Conservation (phyloP, 2,888 invertebrate species). For the Tetanocera ferruginea region DNA sequence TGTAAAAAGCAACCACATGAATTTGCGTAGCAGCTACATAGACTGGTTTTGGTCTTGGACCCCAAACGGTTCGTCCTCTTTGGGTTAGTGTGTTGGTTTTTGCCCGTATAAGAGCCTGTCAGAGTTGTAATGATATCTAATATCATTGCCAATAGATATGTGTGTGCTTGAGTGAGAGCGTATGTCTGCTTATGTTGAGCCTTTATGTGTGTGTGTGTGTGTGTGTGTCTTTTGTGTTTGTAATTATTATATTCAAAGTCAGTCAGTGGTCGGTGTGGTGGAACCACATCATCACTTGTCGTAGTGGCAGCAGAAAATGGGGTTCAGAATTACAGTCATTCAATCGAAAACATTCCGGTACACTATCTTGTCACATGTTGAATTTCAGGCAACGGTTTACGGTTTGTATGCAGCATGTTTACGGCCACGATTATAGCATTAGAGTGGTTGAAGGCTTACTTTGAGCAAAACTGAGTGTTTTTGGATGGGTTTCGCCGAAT, state of each 20-base stretch:
- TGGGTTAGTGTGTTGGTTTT: too few relatives aligned
- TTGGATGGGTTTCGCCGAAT: too few relatives aligned
- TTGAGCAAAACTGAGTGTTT: too few relatives aligned
- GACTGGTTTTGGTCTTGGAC: background rate
- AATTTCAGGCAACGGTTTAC: constrained; percentile 1
- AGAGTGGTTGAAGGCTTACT: background rate
- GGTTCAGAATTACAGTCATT: background rate
- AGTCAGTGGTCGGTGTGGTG: constrained; percentile 20
- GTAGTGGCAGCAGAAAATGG: background rate
- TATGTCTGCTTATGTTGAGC: background rate
- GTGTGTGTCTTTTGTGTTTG: constrained; percentile 51
- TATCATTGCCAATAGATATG: background rate
- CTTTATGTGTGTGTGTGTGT: background rate
- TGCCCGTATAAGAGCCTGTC: too few relatives aligned
- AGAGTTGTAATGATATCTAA: too few relatives aligned
- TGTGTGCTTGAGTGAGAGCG: background rate
- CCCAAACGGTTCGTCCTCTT: background rate
- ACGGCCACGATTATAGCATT: background rate
- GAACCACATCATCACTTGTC: constrained; percentile 7
- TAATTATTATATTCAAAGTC: constrained; percentile 33
- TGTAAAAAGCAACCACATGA: constrained; percentile 8
- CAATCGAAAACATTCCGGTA: background rate
- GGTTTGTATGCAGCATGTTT: background rate
- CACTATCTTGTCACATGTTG: background rate
- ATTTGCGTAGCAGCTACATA: background rate